Conservation (phyloP, 1,140 invertebrate species). For the Rhopalosiphum maidis region DNA sequence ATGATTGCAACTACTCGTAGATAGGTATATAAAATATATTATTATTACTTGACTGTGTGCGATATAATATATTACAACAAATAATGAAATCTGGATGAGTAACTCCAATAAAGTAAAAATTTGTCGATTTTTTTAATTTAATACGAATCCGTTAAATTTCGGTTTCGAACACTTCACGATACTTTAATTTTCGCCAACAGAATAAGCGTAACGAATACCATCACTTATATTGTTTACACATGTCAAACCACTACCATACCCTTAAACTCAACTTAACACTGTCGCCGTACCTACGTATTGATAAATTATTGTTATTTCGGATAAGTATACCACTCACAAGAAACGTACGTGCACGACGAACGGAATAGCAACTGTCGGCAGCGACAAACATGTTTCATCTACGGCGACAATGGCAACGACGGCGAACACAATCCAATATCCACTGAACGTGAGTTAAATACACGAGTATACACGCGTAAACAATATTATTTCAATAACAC, state of each 20-base stretch:
- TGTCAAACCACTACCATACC: background rate
- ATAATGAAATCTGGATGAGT: background rate
- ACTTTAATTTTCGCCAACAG: background rate
- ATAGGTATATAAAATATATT: background rate
- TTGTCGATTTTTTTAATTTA: background rate
- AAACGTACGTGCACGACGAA: background rate
- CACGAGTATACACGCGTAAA: background rate
- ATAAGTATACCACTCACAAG: background rate
- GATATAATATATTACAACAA: background rate
- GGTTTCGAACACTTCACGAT: background rate
- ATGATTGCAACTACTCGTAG: background rate
- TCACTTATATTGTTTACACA: background rate
- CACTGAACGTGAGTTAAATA: conserved; percentile 35
- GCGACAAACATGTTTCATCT: conserved; percentile 18
- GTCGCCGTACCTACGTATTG: background rate
- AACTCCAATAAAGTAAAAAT: background rate
- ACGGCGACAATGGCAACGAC: background rate
- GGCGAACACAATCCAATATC: background rate
- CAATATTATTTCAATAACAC: background rate
- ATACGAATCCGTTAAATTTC: background rate
- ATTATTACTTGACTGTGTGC: background rate
- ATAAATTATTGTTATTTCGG: conserved; percentile 3
- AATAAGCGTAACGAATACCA: background rate
- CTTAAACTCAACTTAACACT: background rate
- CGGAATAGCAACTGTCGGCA: background rate